phyloP scores from a whole-genome alignment of 2,797 vertebrate genomes.

The Enteromius trimaculatus region DNA sequence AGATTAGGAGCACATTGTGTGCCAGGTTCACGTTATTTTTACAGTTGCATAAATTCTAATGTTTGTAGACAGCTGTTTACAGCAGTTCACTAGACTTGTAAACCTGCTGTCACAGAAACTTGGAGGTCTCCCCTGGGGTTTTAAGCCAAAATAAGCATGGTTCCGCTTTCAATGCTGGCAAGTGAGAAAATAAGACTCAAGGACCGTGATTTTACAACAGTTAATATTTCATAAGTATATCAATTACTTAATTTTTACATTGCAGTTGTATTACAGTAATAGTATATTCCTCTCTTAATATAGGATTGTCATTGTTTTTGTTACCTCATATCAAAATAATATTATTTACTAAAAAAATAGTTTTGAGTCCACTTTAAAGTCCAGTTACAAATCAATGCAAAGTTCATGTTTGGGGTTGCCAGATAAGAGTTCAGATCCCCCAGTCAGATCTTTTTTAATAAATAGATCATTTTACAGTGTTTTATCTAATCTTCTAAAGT shows the following conservation, averaged over 20 bases:
- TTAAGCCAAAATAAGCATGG: background rate
- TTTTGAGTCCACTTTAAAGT: background rate
- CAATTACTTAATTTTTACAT: background rate
- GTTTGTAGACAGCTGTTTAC: background rate
- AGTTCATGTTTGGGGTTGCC: background rate
- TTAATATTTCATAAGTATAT: background rate
- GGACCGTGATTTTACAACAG: background rate
- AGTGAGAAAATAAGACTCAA: background rate
- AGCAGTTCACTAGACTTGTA: background rate
- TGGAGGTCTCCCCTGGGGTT: background rate
- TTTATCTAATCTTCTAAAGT: background rate
- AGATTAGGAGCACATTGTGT: background rate
- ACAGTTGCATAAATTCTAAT: background rate
- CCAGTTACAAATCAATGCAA: background rate
- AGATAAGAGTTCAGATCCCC: background rate
- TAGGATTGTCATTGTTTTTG: background rate
- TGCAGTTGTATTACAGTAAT: background rate
- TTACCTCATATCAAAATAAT: background rate
- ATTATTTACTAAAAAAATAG: background rate
- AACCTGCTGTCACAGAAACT: background rate
- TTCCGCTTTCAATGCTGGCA: background rate
- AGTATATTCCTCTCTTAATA: background rate
- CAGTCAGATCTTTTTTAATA: background rate
- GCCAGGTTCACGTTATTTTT: background rate
- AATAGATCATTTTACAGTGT: background rate